These are phyloP conservation scores for Columba guinea DNA, from an alignment of 2,797 vertebrate genomes.

Conservation along the genomic window DNA sequence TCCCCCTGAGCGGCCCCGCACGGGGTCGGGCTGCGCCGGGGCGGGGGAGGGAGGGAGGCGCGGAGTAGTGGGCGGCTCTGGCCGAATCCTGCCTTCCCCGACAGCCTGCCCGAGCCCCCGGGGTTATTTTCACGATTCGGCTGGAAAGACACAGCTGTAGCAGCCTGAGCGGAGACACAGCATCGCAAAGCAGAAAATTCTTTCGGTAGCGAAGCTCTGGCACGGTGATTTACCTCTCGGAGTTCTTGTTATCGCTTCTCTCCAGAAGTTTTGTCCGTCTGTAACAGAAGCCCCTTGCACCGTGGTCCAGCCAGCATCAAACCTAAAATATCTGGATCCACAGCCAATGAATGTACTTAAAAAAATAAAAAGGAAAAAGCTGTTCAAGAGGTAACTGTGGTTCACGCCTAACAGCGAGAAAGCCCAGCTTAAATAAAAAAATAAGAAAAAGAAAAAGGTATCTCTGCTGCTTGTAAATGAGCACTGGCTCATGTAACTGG, in stretches of 20 bases:
- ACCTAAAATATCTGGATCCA: not conserved
- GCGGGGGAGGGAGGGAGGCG: not conserved
- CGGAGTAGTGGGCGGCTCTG: not conserved
- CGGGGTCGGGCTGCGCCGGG: not conserved
- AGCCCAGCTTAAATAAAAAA: not conserved
- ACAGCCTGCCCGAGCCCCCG: not conserved
- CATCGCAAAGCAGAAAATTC: not conserved
- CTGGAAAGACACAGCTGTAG: not conserved
- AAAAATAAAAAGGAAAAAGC: not conserved
- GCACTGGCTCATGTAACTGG: rapidly evolving
- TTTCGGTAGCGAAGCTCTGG: not conserved
- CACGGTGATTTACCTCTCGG: not conserved
- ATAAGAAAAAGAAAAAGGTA: not conserved
- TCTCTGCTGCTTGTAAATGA: not conserved
- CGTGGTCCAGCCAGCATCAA: not conserved
- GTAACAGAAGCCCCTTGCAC: not conserved
- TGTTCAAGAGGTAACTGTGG: not conserved
- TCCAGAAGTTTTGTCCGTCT: not conserved
- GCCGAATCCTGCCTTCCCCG: not conserved
- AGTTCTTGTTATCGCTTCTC: not conserved
- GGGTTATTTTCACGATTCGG: not conserved
- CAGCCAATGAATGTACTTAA: not conserved
- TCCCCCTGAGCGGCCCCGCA: too few species aligned
- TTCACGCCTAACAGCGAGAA: not conserved
- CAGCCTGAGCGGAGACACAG: not conserved